A percentile compares a stretch with the other conserved stretches of the same genome.
These are phyloP conservation scores for Rapana venosa DNA, from an alignment of 2,888 invertebrate genomes.

Conservation along the genomic window DNA sequence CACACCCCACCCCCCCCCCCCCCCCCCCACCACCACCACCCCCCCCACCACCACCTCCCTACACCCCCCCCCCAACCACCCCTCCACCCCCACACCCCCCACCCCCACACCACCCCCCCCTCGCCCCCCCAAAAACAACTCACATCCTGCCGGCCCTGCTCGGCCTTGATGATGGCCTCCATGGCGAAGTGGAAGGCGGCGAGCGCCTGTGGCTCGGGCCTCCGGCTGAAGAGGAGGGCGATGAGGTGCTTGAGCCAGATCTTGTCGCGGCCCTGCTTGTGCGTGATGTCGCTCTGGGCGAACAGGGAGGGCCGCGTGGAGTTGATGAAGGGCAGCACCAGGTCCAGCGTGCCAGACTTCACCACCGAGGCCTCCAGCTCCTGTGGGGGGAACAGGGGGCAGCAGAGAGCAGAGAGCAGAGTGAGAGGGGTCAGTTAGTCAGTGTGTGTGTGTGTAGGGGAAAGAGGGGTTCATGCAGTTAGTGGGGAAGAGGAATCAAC, in stretches of 20 bases:
- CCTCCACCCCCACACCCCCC: no score
- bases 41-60: no score
- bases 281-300: constrained; percentile 86
- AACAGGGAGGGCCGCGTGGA: constrained; percentile 96
- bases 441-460: not conserved
- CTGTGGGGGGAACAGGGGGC: constrained; percentile 37
- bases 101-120: no score
- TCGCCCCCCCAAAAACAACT: not conserved
- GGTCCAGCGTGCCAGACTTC: constrained; percentile 95
- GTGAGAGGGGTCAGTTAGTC: not conserved
- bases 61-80: no score
- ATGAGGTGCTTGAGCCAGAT: constrained; percentile 95
- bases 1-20: no score
- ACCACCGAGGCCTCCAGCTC: constrained; percentile 98
- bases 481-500: no score
- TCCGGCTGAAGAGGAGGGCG: constrained; percentile 94
- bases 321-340: constrained; percentile 96
- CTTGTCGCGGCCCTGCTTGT: constrained; percentile 96
- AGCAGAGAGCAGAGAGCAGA: not conserved
- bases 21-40: no score
- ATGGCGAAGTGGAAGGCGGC: constrained; percentile 99
- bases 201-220: constrained; percentile 96
- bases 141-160: constrained; percentile 77
- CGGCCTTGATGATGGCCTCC: constrained; percentile 98
- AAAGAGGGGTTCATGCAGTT: no score